Percentiles rank a stretch among this genome's conserved stretches.
phyloP scores from a whole-genome alignment of 2,888 invertebrate species.

The Drosophila putrida region DNA sequence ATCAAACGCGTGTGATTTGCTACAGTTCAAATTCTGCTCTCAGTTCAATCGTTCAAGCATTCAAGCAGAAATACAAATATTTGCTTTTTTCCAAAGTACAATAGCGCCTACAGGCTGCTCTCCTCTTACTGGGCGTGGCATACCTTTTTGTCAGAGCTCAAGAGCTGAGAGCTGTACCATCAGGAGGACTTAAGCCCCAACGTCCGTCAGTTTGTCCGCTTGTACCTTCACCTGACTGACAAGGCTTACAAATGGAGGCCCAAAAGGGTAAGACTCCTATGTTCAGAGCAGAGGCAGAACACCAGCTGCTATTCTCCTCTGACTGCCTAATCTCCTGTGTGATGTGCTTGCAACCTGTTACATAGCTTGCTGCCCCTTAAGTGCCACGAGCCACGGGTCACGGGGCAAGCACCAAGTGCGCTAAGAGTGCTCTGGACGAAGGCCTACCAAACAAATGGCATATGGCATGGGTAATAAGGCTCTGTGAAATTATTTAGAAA shows the following conservation, averaged over 20 bases:
- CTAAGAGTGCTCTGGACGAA: slow-evolving; percentile 1
- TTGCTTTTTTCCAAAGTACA: slow-evolving; percentile 71
- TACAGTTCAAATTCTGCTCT: slow-evolving; percentile 78
- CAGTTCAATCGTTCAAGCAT: slow-evolving; percentile 76
- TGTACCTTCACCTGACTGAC: slow-evolving; percentile 64
- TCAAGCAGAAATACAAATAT: slow-evolving; percentile 79
- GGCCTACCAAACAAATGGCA: slow-evolving; percentile 42
- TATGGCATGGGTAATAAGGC: slow-evolving; percentile 50
- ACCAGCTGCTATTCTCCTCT: slow-evolving; percentile 61
- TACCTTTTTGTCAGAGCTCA: slow-evolving; percentile 25
- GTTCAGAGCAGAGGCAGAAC: slow-evolving; percentile 38
- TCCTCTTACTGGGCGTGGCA: slow-evolving; percentile 25
- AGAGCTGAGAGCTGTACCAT: slow-evolving; percentile 26
- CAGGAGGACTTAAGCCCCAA: slow-evolving; percentile 58
- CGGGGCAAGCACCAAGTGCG: slow-evolving; percentile 18
- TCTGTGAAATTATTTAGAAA: slow-evolving; percentile 66
- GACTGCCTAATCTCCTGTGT: slow-evolving; percentile 71
- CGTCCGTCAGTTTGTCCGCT: slow-evolving; percentile 18
- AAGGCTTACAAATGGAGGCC: slow-evolving; percentile 72
- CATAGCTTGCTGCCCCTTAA: slow-evolving; percentile 32
- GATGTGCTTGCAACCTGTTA: slow-evolving; percentile 74
- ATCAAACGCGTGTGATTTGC: slow-evolving; percentile 78
- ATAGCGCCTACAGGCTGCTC: slow-evolving; percentile 37
- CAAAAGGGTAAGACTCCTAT: slow-evolving; percentile 62
- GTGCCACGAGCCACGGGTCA: slow-evolving; percentile 3